phyloP scores from a whole-genome alignment of 2,113 vertebrate genomes.

The Corythaixoides concolor region DNA sequence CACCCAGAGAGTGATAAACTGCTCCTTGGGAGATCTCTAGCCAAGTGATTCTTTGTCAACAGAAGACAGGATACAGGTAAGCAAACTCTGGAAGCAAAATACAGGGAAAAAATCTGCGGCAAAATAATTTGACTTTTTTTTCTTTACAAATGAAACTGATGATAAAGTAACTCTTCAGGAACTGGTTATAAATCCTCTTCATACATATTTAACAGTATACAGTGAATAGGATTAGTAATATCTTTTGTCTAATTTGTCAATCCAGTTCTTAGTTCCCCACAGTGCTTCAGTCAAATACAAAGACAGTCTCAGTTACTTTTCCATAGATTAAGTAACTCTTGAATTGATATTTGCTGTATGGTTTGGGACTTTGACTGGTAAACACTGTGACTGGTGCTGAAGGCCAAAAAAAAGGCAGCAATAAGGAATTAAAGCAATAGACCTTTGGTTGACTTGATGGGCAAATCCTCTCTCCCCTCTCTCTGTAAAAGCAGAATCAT shows the following conservation, averaged over 20 bases:
- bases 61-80: neutral
- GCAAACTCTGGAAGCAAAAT: neutral
- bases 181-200: slow-evolving; percentile 62
- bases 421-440: slow-evolving; percentile 43
- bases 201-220: slow-evolving; percentile 64
- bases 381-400: slow-evolving; percentile 62
- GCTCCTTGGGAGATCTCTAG: neutral
- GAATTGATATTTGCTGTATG: slow-evolving; percentile 66
- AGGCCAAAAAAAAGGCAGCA: slow-evolving; percentile 59
- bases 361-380: slow-evolving; percentile 63
- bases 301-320: slow-evolving; percentile 63
- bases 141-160: slow-evolving; percentile 54
- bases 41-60: slow-evolving; percentile 2
- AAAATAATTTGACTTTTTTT: slow-evolving; percentile 22
- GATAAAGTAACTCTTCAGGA: slow-evolving; percentile 69
- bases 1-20: neutral
- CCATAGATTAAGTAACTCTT: slow-evolving; percentile 64
- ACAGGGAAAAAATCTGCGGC: neutral
- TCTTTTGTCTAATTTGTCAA: slow-evolving; percentile 68
- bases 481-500: neutral
- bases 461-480: slow-evolving; percentile 25
- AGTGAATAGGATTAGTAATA: slow-evolving; percentile 66
- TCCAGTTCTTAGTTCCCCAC: slow-evolving; percentile 61
- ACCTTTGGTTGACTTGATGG: slow-evolving; percentile 46
- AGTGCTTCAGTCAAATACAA: slow-evolving; percentile 60